phyloP scores from a whole-genome alignment of 2,888 invertebrate species.

The Eupeodes luniger region DNA sequence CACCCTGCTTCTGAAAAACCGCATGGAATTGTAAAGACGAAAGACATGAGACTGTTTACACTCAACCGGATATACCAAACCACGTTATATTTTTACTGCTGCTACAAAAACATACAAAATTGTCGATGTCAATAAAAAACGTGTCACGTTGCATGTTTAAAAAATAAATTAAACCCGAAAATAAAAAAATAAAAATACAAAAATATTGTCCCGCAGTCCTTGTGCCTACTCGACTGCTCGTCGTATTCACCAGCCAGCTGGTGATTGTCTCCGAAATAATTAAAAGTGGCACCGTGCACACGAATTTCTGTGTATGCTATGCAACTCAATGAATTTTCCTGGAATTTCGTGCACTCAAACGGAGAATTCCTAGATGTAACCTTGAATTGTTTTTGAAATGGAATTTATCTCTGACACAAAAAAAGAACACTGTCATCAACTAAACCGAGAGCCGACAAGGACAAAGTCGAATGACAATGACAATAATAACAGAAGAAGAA shows the following conservation, averaged over 20 bases:
- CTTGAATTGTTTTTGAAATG: slow-evolving; percentile 58
- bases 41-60: slow-evolving; percentile 3
- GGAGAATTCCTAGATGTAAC: slow-evolving; percentile 44
- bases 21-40: slow-evolving; percentile 2
- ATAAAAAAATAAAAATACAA: background rate
- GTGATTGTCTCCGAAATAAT: slow-evolving; percentile 66
- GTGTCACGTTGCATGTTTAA: slow-evolving; percentile 49
- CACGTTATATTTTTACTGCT: background rate
- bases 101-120: background rate
- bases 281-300: slow-evolving; percentile 48
- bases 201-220: background rate
- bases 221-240: too few relatives aligned
- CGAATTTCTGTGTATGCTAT: slow-evolving; percentile 4
- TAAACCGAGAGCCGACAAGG: slow-evolving; percentile 28
- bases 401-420: slow-evolving; percentile 44
- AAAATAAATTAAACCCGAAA: background rate
- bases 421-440: slow-evolving; percentile 37
- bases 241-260: slow-evolving; percentile 38
- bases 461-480: slow-evolving; percentile 31
- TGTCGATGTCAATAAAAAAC: slow-evolving; percentile 24
- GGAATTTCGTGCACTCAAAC: slow-evolving; percentile 46
- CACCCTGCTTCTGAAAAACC: background rate
- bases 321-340: slow-evolving; percentile 24
- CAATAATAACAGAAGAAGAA: slow-evolving; percentile 3
- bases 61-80: slow-evolving; percentile 39